These are phyloP conservation scores for Meteorus sp. DNA, from an alignment of 1,140 invertebrate genomes.

Conservation along the genomic window DNA sequence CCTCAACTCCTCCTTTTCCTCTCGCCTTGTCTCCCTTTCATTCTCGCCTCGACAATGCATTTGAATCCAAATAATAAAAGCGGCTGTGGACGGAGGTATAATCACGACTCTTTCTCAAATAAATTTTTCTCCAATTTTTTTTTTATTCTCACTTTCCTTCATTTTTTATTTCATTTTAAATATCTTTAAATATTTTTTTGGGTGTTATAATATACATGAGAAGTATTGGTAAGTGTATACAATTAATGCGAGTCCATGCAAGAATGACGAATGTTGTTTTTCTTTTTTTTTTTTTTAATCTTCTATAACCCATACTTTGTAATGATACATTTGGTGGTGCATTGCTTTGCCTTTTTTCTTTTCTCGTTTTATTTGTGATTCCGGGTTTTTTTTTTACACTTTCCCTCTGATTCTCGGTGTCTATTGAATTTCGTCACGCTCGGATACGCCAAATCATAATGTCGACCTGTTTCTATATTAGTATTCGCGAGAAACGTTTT, in stretches of 20 bases:
- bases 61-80: conserved; percentile 28
- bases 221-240: conserved; percentile 15
- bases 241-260: not conserved
- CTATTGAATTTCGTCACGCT: conserved; percentile 17
- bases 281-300: conserved; percentile 1
- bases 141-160: conserved; percentile 2
- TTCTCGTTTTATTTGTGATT: too few species aligned
- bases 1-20: conserved; percentile 15
- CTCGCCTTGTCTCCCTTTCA: conserved; percentile 20
- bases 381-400: too few species aligned
- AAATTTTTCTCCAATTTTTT: too few species aligned
- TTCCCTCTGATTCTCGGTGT: too few species aligned
- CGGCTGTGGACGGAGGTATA: conserved; percentile 13
- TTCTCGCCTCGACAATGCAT: conserved; percentile 27
- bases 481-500: conserved; percentile 10
- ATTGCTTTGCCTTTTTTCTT: not conserved
- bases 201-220: not conserved
- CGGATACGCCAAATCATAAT: not conserved
- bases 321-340: not conserved
- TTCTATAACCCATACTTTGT: not conserved
- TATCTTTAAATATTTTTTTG: conserved; percentile 12
- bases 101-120: conserved; percentile 21
- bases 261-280: conserved; percentile 16
- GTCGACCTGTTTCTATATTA: conserved; percentile 19
- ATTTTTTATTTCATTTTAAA: conserved; percentile 3